Percentiles rank a stretch among this genome's conserved stretches.
Conservation (phyloP, 2,888 invertebrate species). For the Aspidapion aeneum region DNA sequence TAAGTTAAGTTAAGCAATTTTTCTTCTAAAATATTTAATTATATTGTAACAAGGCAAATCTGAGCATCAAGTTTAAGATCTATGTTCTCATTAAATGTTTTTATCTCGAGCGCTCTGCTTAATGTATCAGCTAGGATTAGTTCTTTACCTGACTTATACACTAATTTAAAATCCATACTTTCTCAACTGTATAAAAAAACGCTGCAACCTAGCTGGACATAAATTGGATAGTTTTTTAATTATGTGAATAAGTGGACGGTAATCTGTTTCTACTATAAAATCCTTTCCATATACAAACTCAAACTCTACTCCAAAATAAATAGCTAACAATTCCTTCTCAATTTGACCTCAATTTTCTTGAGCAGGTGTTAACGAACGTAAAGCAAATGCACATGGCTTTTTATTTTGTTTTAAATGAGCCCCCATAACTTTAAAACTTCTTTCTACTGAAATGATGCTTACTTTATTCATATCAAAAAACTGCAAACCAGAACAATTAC, state of each 20-base stretch:
- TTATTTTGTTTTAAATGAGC: slow-evolving; percentile 31
- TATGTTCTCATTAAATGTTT: slow-evolving; percentile 1
- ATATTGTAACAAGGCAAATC: not conserved
- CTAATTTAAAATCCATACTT: slow-evolving; percentile 21
- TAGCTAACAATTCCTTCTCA: not conserved
- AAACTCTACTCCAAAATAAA: slow-evolving; percentile 20
- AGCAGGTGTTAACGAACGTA: slow-evolving; percentile 28
- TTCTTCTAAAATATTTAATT: not conserved
- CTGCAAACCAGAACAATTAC: slow-evolving; percentile 16
- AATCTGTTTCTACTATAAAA: slow-evolving; percentile 33
- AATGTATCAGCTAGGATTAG: slow-evolving; percentile 14
- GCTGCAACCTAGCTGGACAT: slow-evolving; percentile 26
- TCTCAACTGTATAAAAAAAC: slow-evolving; percentile 19
- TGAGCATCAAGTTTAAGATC: not conserved
- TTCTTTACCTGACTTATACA: slow-evolving; percentile 23
- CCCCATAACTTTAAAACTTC: slow-evolving; percentile 30
- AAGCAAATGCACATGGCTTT: slow-evolving; percentile 31
- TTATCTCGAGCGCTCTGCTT: slow-evolving; percentile 7
- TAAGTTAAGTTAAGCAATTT: slow-evolving; percentile 6
- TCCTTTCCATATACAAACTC: slow-evolving; percentile 30
- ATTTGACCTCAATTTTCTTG: slow-evolving; percentile 20
- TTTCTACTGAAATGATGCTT: slow-evolving; percentile 29
- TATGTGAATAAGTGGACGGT: slow-evolving; percentile 29
- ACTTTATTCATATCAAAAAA: slow-evolving; percentile 25
- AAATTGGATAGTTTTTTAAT: slow-evolving; percentile 28